phyloP scores from a whole-genome alignment of 2,888 invertebrate species.

The Apomyelois bistriatella region DNA sequence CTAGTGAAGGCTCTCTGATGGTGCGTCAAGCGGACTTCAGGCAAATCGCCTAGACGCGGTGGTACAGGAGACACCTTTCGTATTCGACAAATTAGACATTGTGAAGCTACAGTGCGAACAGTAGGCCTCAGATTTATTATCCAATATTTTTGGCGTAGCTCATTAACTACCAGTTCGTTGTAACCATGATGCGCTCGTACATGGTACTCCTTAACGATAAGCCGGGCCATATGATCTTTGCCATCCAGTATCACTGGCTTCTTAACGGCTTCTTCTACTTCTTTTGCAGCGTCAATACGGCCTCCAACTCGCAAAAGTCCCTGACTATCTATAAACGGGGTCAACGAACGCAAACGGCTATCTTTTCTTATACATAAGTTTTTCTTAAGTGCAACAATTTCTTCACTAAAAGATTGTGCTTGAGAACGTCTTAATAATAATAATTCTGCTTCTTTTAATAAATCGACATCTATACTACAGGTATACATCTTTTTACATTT shows the following conservation, averaged over 20 bases:
- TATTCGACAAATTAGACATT: constrained; percentile 24
- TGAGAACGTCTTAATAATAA: background rate
- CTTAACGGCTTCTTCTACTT: background rate
- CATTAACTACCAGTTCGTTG: constrained; percentile 21
- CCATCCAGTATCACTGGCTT: constrained; percentile 11
- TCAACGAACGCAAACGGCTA: too few species aligned
- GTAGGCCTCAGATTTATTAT: too few species aligned
- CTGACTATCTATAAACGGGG: too few species aligned
- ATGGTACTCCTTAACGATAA: constrained; percentile 22
- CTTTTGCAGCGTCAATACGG: background rate
- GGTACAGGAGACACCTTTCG: constrained; percentile 16
- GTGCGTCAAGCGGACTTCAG: constrained; percentile 22
- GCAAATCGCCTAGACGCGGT: constrained; percentile 28
- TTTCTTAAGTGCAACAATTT: background rate
- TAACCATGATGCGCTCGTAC: constrained; percentile 13
- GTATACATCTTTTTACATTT: constrained; percentile 3
- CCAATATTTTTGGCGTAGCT: too few species aligned
- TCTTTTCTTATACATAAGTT: too few species aligned
- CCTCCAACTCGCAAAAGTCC: background rate
- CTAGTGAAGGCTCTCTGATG: constrained; percentile 24
- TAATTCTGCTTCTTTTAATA: background rate
- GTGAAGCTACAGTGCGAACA: constrained; percentile 17
- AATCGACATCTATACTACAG: background rate
- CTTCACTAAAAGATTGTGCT: background rate
- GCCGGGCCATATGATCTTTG: background rate